Conservation (phyloP, 1,140 invertebrate genomes). For the Diprion similis region DNA sequence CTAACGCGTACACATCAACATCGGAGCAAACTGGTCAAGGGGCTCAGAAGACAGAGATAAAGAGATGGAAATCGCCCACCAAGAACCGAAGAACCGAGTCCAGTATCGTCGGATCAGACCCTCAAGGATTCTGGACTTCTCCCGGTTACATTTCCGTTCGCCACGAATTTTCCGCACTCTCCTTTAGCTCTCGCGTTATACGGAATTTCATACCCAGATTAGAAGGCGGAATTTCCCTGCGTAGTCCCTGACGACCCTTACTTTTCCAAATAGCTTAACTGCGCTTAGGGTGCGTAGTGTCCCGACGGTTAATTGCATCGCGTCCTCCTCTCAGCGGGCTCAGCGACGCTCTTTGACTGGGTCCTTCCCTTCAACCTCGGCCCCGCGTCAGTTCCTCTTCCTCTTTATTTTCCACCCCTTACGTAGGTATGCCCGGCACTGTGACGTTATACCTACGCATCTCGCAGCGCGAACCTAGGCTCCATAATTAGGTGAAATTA, state of each 20-base stretch:
- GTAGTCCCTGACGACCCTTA: background rate
- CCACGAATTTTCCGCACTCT: background rate
- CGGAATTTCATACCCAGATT: background rate
- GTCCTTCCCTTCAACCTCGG: background rate
- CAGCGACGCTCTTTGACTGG: background rate
- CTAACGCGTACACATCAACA: too few species aligned
- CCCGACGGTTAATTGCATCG: conserved; percentile 2
- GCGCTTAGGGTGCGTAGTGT: background rate
- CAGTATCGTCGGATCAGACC: background rate
- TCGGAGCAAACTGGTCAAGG: too few species aligned
- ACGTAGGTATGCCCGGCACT: background rate
- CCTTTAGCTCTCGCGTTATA: background rate
- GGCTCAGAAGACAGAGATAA: too few species aligned
- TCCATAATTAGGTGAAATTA: conserved; percentile 5
- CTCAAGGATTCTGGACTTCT: background rate
- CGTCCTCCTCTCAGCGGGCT: background rate
- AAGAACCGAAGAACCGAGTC: too few species aligned
- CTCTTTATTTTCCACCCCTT: background rate
- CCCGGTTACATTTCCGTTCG: background rate
- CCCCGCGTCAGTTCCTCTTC: background rate
- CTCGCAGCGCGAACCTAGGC: background rate
- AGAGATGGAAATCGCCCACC: too few species aligned
- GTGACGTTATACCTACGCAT: background rate
- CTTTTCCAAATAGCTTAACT: conserved; percentile 1
- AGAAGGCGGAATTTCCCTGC: background rate